Percentiles rank a stretch among this genome's conserved stretches.
Evolutionary conservation across 2,888 invertebrate species (phyloP).

Genomic region (Thereva nobilitata): DNA sequence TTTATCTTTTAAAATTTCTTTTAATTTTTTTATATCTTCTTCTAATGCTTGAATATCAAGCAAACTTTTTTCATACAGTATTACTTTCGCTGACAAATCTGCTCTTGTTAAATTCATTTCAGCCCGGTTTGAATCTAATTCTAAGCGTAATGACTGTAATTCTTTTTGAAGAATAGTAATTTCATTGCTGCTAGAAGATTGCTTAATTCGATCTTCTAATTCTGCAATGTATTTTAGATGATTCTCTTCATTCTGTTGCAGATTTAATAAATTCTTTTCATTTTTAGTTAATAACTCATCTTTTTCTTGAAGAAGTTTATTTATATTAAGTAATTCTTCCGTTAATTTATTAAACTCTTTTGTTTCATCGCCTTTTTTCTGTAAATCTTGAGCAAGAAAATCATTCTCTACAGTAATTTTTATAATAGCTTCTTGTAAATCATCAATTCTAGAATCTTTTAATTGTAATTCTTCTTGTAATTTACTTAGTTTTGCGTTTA

Average conservation of each 20-base stretch:
- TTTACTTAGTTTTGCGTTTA: conserved; percentile 37
- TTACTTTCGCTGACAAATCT: conserved; percentile 57
- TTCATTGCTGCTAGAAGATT: conserved; percentile 47
- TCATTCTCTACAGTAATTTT: conserved; percentile 53
- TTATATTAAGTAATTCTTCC: conserved; percentile 47
- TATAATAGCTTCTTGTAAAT: conserved; percentile 58
- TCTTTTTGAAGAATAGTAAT: conserved; percentile 45
- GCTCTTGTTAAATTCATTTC: conserved; percentile 62
- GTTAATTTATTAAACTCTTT: conserved; percentile 42
- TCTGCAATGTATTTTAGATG: conserved; percentile 48
- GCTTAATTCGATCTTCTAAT: conserved; percentile 49
- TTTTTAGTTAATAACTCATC: conserved; percentile 50
- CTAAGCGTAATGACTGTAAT: conserved; percentile 58
- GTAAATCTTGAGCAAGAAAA: neutral
- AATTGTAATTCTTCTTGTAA: conserved; percentile 44
- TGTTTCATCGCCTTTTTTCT: conserved; percentile 38
- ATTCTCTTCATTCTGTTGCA: conserved; percentile 49
- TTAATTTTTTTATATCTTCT: conserved; percentile 63
- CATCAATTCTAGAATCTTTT: conserved; percentile 45
- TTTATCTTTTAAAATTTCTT: conserved; percentile 64
- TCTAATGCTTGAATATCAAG: conserved; percentile 56
- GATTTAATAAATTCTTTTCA: conserved; percentile 49
- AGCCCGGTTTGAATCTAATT: conserved; percentile 58
- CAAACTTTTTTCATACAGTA: conserved; percentile 55
- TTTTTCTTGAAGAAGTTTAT: conserved; percentile 50